Percentiles rank a stretch among this genome's conserved stretches.
Evolutionary conservation across 2,797 vertebrate genomes (phyloP).

Genomic region (Champsocephalus gunnari): DNA sequence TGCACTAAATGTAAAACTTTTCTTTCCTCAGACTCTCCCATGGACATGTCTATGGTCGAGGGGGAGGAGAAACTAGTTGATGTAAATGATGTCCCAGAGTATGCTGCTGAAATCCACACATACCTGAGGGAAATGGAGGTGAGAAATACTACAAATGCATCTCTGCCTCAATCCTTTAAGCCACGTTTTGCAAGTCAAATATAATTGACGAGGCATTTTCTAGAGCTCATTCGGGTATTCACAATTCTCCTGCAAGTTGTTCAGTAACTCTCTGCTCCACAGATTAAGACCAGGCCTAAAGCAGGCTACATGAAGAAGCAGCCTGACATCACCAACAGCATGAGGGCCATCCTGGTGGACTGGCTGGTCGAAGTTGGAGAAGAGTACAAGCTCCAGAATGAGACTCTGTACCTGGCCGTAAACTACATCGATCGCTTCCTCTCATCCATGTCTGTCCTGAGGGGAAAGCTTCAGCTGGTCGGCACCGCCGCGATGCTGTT

Average conservation of each 20-base stretch:
- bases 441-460: constrained; percentile 97
- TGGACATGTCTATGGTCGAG: constrained; percentile 94
- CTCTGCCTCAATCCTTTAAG: background rate
- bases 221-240: too few species aligned
- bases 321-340: constrained; percentile 97
- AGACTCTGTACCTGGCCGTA: constrained; percentile 96
- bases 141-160: constrained; percentile 8
- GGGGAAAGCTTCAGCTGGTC: constrained; percentile 98
- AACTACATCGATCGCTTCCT: constrained; percentile 99
- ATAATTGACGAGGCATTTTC: background rate
- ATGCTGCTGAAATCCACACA: constrained; percentile 90
- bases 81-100: constrained; percentile 90
- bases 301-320: constrained; percentile 98
- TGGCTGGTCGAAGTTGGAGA: constrained; percentile 99
- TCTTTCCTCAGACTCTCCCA: constrained; percentile 89
- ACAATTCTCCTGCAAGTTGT: background rate
- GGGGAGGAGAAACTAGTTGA: constrained; percentile 83
- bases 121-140: constrained; percentile 97
- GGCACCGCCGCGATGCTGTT: constrained; percentile 98
- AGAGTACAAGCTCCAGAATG: constrained; percentile 97
- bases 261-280: background rate
- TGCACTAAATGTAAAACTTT: background rate
- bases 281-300: constrained; percentile 94
- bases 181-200: background rate
- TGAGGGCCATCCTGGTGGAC: constrained; percentile 98